Evolutionary conservation across 2,113 vertebrate genomes (phyloP).

Genomic region (Piliocolobus tephrosceles): DNA sequence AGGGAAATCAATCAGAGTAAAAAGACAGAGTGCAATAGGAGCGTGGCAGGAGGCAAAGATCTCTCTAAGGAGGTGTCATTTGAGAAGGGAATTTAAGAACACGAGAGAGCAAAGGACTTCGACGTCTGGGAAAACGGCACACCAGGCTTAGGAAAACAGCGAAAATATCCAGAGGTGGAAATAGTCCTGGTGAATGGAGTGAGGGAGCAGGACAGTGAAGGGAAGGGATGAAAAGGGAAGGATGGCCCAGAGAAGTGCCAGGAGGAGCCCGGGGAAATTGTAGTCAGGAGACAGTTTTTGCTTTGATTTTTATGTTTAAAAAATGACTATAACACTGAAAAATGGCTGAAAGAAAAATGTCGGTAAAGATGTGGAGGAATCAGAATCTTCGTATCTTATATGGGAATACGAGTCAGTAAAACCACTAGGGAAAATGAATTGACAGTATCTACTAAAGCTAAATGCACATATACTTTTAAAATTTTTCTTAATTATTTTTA

Average conservation of each 20-base stretch:
- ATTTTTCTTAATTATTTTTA: too few relatives aligned
- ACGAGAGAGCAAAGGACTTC: background rate
- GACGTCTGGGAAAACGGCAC: background rate
- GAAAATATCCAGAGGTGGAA: background rate
- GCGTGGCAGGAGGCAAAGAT: background rate
- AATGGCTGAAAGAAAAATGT: background rate
- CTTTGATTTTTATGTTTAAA: background rate
- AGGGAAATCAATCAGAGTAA: background rate
- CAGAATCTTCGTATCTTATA: background rate
- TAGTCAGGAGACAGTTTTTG: background rate
- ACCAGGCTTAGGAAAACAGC: background rate
- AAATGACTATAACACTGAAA: background rate
- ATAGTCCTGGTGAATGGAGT: accelerated
- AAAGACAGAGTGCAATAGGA: too few relatives aligned
- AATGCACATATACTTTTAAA: background rate
- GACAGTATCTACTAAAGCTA: background rate
- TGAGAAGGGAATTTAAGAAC: background rate
- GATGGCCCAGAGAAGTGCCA: accelerated
- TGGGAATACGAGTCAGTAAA: background rate
- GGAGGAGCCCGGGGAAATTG: background rate
- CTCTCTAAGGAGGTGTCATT: background rate
- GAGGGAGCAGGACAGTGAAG: background rate
- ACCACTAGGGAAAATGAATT: background rate
- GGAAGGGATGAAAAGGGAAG: background rate
- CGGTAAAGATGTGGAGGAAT: background rate